Evolutionary conservation across 2,797 vertebrate species (phyloP), one percentile per base, ranked within the genome.

Genomic region (Rhinophrynus dorsalis): DNA sequence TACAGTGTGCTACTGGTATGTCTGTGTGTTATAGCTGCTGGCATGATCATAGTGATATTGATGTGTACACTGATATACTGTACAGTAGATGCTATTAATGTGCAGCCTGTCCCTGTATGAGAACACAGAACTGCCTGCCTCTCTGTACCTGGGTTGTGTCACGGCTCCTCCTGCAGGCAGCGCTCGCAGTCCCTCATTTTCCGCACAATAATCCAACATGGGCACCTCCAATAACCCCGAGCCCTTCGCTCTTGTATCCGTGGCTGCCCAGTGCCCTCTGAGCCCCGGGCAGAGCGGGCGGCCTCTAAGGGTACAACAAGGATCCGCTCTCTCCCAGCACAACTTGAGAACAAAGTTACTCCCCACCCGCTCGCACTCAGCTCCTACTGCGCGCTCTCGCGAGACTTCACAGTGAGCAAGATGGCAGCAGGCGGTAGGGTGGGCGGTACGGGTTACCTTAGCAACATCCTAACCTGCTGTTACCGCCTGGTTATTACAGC

Each of bases 281-380:
- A 35, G 44, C 29, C 18, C 50, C 35, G 35, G 10, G 12, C 17
- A 17, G 9, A 29, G 1, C 20, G 3, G 6, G 29, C 50, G 20
- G 30, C 37, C 67, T 60, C 47, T 42, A 47, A 35, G 47, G n/a
- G 3, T 12, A 12, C 30, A 18, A n/a, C 8, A 9, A 26, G 6
- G 10, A 10, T 47, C 42, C 54, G 23, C 3, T 54, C 61, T 51
- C 24, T 60, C 17, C 27, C 23, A 33, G 13, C 33, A 55, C 60
- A 71, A 71, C 40, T 71, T 71, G 44, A 57, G 42, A 72, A 72
- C 61, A 65, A 72, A 65, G 61, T 72, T 65, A 44, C 44, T 58
- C 61, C 54, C 69, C 68, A 26, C 52, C 68, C 51, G 51, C 68
- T 23, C n/a, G n/a, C 20, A 3, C 68, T 37, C 42, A 38, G 60